Percentiles rank a stretch among this genome's conserved stretches.
Evolutionary conservation across 2,797 vertebrate species (phyloP).

Genomic region (Semotilus atromaculatus): DNA sequence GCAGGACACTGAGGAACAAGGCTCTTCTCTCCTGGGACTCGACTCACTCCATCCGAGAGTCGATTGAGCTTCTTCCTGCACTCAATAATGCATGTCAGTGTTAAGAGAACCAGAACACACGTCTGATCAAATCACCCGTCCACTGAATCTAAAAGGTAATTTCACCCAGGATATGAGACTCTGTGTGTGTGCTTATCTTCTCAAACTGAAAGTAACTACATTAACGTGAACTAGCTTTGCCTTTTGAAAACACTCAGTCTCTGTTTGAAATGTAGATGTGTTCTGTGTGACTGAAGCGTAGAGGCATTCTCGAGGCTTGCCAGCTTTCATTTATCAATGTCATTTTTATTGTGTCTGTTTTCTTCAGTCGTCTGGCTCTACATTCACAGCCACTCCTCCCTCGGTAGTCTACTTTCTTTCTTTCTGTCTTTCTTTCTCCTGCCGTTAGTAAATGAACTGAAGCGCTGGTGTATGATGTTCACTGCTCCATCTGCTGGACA

Average conservation of each 20-base stretch:
- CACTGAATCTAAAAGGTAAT: background rate
- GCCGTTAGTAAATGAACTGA: background rate
- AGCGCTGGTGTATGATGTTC: background rate
- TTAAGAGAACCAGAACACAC: slow-evolving; percentile 63
- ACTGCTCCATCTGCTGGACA: slow-evolving; percentile 15
- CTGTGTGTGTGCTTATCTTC: background rate
- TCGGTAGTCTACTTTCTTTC: background rate
- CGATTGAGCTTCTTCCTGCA: slow-evolving; percentile 58
- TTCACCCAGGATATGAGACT: background rate
- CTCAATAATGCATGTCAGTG: slow-evolving; percentile 76
- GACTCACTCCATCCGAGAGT: slow-evolving; percentile 58
- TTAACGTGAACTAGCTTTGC: background rate
- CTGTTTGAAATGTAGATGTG: background rate
- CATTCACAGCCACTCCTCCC: slow-evolving; percentile 4
- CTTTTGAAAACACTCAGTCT: background rate
- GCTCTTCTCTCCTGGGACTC: slow-evolving; percentile 45
- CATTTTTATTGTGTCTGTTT: slow-evolving; percentile 28
- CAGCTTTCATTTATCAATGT: slow-evolving; percentile 13
- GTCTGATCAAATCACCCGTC: background rate
- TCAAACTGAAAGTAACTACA: background rate
- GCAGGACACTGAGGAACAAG: background rate
- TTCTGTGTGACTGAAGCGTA: background rate
- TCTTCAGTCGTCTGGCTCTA: background rate
- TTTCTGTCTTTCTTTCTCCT: background rate
- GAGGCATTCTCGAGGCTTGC: background rate